phyloP scores from a whole-genome alignment of 2,797 vertebrate species.

The Lepilemur septentrionalis region DNA sequence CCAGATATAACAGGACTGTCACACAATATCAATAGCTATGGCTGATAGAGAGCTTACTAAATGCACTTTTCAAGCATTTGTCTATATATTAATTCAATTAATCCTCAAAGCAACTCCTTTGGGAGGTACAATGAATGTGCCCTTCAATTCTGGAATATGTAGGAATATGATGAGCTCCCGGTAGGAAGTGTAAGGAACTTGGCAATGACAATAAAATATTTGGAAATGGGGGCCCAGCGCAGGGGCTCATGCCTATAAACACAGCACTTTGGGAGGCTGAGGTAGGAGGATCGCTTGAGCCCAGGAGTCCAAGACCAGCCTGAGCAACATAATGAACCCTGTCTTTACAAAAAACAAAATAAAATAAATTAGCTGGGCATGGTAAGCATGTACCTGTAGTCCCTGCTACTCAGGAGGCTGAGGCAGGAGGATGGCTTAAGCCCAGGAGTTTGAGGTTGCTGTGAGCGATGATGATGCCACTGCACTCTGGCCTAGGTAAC shows the following conservation, averaged over 20 bases:
- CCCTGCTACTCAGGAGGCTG: not conserved
- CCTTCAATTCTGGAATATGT: not conserved
- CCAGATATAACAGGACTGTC: accelerated
- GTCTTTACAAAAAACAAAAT: not conserved
- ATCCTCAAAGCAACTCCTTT: not conserved
- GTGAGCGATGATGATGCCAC: not conserved
- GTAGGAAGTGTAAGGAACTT: not conserved
- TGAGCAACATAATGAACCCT: not conserved
- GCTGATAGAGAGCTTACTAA: not conserved
- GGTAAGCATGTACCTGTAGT: not conserved
- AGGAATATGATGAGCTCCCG: not conserved
- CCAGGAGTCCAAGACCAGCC: not conserved
- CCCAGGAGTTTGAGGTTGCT: not conserved
- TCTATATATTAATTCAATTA: not conserved
- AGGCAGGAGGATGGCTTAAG: not conserved
- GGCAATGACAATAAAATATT: not conserved
- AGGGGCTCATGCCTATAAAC: not conserved
- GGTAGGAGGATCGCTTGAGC: not conserved
- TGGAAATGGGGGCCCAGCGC: not conserved
- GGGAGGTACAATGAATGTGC: accelerated
- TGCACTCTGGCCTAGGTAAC: not conserved
- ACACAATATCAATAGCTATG: not conserved
- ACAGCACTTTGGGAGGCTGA: not conserved
- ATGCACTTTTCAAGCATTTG: not conserved
- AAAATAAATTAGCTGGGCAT: not conserved